phyloP scores from a whole-genome alignment of 2,888 invertebrate species.

The Erynnis tages region DNA sequence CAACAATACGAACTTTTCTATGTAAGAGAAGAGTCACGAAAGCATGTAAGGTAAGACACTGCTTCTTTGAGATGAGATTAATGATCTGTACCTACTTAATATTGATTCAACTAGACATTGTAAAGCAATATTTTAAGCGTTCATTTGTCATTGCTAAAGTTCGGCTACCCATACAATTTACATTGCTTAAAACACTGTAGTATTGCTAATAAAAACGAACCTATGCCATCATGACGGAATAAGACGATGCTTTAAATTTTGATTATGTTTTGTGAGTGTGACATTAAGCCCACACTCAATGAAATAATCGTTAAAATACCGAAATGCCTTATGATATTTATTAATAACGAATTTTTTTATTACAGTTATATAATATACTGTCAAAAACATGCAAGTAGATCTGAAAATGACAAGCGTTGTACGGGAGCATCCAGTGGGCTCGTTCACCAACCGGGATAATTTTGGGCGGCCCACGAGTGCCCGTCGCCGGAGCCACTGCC shows the following conservation, averaged over 20 bases:
- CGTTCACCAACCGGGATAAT: neutral
- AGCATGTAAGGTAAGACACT: slow-evolving; percentile 8
- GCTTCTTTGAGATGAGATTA: slow-evolving; percentile 9
- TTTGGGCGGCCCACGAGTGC: neutral
- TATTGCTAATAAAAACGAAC: too few relatives aligned
- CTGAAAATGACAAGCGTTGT: slow-evolving; percentile 19
- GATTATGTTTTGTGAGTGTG: neutral
- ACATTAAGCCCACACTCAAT: neutral
- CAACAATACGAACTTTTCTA: too few relatives aligned
- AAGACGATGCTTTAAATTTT: neutral
- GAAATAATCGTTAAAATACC: neutral
- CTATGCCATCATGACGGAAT: too few relatives aligned
- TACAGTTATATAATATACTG: slow-evolving; percentile 23
- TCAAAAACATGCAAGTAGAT: slow-evolving; percentile 16
- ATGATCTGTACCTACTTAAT: slow-evolving; percentile 9
- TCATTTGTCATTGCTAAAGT: neutral
- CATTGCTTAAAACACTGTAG: neutral
- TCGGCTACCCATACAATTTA: neutral
- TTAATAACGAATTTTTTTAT: slow-evolving; percentile 10
- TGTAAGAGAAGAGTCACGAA: too few relatives aligned
- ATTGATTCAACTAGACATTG: slow-evolving; percentile 27
- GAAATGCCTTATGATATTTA: neutral
- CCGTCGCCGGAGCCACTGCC: slow-evolving; percentile 1
- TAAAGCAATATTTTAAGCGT: slow-evolving; percentile 14
- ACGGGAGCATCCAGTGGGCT: neutral